phyloP scores from a whole-genome alignment of 2,888 invertebrate genomes.

The Sympetrum striolatum region DNA sequence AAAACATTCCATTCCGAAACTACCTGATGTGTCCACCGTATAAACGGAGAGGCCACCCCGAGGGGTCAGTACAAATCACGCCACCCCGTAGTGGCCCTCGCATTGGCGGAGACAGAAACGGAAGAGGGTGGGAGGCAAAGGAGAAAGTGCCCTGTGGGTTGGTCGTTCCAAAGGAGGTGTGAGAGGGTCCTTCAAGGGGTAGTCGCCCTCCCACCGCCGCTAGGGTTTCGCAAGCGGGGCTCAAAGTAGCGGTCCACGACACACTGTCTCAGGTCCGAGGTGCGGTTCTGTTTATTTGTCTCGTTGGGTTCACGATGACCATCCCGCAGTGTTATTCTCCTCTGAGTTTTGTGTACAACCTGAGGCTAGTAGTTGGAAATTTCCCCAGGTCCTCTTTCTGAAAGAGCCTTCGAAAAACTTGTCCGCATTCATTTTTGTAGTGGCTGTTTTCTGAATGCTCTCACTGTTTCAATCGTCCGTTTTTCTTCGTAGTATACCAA shows the following conservation, averaged over 20 bases:
- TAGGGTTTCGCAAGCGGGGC: background rate
- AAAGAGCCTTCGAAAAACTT: background rate
- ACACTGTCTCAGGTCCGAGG: background rate
- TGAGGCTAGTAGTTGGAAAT: background rate
- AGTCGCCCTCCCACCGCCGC: background rate
- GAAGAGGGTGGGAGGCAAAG: background rate
- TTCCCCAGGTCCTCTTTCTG: background rate
- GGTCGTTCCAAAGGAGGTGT: background rate
- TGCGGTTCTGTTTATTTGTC: conserved; percentile 17
- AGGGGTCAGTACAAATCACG: conserved; percentile 4
- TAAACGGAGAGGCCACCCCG: conserved; percentile 1
- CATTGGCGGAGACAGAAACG: background rate
- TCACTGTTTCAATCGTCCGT: too few species aligned
- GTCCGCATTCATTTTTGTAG: background rate
- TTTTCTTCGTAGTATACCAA: too few species aligned
- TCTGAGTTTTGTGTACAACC: background rate
- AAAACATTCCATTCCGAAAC: conserved; percentile 19
- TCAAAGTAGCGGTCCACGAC: background rate
- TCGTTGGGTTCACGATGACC: background rate
- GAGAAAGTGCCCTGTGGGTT: background rate
- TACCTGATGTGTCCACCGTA: background rate
- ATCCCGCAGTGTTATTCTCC: background rate
- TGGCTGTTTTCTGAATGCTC: too few species aligned
- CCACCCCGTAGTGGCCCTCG: background rate
- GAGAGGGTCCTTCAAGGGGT: background rate